phyloP scores from a whole-genome alignment of 2,113 vertebrate genomes.

The Columba janthina region DNA sequence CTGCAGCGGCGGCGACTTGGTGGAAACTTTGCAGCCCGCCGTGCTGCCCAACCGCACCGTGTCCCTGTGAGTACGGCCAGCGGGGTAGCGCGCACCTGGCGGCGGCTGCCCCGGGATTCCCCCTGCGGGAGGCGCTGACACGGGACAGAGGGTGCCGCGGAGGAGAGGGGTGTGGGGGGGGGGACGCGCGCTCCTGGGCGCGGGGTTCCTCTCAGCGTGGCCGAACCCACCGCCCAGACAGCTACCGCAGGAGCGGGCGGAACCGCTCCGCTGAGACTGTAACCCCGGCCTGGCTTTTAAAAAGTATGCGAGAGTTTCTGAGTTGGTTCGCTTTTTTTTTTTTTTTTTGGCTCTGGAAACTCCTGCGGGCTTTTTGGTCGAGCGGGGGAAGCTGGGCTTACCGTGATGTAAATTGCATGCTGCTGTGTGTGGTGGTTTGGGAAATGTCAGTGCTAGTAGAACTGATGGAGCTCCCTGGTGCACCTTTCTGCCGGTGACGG shows the following conservation, averaged over 20 bases:
- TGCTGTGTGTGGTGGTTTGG: not conserved
- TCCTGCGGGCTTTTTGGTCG: not conserved
- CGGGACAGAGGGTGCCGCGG: not conserved
- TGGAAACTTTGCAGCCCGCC: conserved; percentile 84
- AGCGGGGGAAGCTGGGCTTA: not conserved
- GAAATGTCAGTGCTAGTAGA: not conserved
- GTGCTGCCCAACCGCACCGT: conserved; percentile 86
- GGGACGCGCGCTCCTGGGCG: not conserved
- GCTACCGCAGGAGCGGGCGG: not conserved
- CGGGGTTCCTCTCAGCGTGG: not conserved
- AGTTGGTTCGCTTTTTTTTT: too few species aligned
- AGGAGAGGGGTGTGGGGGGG: not conserved
- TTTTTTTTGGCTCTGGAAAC: not conserved
- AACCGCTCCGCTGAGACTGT: fast-evolving
- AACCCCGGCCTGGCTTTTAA: not conserved
- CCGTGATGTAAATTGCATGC: not conserved
- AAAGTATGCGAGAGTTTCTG: not conserved
- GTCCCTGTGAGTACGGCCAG: conserved; percentile 83
- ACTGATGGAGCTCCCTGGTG: not conserved
- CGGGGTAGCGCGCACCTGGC: not conserved
- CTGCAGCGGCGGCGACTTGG: conserved; percentile 84
- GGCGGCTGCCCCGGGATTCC: not conserved
- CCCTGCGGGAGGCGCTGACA: not conserved
- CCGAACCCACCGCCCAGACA: not conserved
- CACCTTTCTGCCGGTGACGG: not conserved